Percentiles rank a stretch among this genome's conserved stretches.
Evolutionary conservation across 2,113 vertebrate genomes (phyloP).

Genomic region (Lepisosteus oculatus): DNA sequence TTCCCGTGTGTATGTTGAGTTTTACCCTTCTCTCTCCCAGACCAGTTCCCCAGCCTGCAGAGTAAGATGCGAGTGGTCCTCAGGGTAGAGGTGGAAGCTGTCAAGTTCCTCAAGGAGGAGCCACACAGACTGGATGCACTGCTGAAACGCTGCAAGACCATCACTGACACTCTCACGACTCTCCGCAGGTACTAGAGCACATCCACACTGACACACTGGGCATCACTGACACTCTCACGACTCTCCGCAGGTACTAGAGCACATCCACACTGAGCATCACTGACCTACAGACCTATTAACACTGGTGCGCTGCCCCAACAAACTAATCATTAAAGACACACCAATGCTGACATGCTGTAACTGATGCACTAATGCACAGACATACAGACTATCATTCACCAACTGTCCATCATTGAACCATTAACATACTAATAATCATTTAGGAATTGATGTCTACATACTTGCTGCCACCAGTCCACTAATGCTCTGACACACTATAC

Average conservation of each 20-base stretch:
- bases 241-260: neutral
- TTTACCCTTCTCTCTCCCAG: constrained; percentile 51
- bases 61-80: constrained; percentile 98
- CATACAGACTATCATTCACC: too few species aligned
- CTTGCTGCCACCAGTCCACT: neutral
- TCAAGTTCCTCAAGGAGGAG: constrained; percentile 98
- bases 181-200: constrained; percentile 61
- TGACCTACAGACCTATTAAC: constrained; percentile 45
- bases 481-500: neutral
- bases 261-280: constrained; percentile 59
- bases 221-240: neutral
- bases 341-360: too few species aligned
- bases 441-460: too few species aligned
- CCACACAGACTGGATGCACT: constrained; percentile 90
- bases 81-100: constrained; percentile 92
- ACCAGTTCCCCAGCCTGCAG: constrained; percentile 94
- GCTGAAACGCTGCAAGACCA: constrained; percentile 88
- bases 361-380: too few species aligned
- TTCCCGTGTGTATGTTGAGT: neutral
- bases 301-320: neutral
- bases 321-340: too few species aligned
- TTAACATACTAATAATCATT: too few species aligned
- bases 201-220: neutral
- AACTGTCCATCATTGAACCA: too few species aligned
- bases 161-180: constrained; percentile 76